phyloP scores from a whole-genome alignment of 2,888 invertebrate genomes.

The Rhopalosiphum nymphaeae region DNA sequence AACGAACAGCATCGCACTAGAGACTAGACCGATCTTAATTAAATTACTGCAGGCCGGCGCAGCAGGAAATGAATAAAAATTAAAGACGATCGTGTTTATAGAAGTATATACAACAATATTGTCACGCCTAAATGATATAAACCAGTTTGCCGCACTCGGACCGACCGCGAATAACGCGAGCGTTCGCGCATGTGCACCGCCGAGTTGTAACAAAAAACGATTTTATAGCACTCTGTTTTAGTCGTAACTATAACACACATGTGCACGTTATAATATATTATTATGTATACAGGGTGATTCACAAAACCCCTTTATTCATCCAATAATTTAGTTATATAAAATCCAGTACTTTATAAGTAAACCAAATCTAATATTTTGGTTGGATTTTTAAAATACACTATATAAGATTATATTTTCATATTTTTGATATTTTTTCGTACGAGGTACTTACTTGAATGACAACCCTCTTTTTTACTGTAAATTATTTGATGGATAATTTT shows the following conservation, averaged over 20 bases:
- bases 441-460: not conserved
- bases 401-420: not conserved
- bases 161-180: not conserved
- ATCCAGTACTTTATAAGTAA: too few species aligned
- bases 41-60: slow-evolving; percentile 39
- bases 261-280: not conserved
- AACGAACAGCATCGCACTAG: slow-evolving; percentile 34
- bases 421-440: not conserved
- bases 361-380: not conserved
- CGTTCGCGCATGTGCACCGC: not conserved
- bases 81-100: slow-evolving; percentile 1
- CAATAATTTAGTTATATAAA: not conserved
- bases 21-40: slow-evolving; percentile 53
- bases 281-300: not conserved
- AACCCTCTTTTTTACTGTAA: not conserved
- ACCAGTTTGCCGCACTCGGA: slow-evolving; percentile 37
- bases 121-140: slow-evolving; percentile 49
- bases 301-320: not conserved
- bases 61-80: slow-evolving; percentile 46
- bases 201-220: slow-evolving; percentile 7
- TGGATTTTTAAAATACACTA: not conserved
- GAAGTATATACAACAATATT: slow-evolving; percentile 35
- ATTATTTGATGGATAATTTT: not conserved
- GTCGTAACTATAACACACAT: not conserved
- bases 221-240: not conserved